Conservation (phyloP, 2,797 vertebrate genomes). For the Valencia hispanica region DNA sequence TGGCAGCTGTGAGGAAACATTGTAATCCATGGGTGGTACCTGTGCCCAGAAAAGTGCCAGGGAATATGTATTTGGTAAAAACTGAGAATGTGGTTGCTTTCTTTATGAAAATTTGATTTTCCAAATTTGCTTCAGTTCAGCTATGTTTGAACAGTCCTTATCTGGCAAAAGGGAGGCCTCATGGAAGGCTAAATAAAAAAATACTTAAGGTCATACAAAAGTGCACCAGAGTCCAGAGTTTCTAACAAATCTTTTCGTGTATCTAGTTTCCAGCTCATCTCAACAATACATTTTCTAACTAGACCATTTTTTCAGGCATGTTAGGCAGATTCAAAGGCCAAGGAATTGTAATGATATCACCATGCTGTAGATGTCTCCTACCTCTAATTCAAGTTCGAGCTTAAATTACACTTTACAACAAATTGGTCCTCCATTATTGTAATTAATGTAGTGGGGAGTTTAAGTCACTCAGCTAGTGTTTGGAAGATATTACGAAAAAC, state of each 20-base stretch:
- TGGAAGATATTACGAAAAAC: slow-evolving; percentile 29
- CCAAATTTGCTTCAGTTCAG: neutral
- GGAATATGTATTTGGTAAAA: neutral
- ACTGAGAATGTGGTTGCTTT: neutral
- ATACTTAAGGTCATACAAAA: neutral
- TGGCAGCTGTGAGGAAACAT: neutral
- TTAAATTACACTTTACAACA: slow-evolving; percentile 26
- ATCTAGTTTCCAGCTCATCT: neutral
- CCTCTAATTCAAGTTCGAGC: slow-evolving; percentile 17
- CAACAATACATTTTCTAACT: slow-evolving; percentile 2
- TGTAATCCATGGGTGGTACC: neutral
- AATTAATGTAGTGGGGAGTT: slow-evolving; percentile 23
- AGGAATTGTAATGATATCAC: slow-evolving; percentile 19
- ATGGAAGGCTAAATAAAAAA: neutral
- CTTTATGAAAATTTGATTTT: neutral
- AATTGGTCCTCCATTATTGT: slow-evolving; percentile 23
- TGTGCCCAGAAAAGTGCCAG: neutral
- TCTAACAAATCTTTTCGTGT: neutral
- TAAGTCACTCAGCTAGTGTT: slow-evolving; percentile 17
- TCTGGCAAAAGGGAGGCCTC: neutral
- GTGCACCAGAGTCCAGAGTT: neutral
- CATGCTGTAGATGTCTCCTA: slow-evolving; percentile 20
- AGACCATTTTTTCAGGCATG: slow-evolving; percentile 1
- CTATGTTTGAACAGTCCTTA: neutral
- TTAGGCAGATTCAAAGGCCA: slow-evolving; percentile 4